A percentile compares a stretch with the other conserved stretches of the same genome.
Evolutionary conservation across 2,113 vertebrate species (phyloP).

Genomic region (Apteryx mantelli): DNA sequence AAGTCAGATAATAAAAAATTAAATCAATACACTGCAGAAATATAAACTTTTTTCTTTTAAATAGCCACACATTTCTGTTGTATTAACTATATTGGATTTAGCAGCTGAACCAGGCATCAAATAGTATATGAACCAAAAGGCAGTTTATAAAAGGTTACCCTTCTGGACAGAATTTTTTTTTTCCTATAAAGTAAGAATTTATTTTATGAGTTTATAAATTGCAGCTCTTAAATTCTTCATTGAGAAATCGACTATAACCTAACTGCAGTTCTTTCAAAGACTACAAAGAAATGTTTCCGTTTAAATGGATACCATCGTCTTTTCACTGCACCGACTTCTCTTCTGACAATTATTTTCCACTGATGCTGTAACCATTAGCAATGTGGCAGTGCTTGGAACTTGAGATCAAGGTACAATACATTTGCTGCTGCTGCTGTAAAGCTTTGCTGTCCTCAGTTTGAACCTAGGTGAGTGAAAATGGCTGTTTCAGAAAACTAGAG

Average conservation of each 20-base stretch:
- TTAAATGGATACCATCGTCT: not conserved
- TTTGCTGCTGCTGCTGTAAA: conserved; percentile 17
- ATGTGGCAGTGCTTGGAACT: not conserved
- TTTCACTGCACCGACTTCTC: not conserved
- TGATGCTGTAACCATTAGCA: conserved; percentile 18
- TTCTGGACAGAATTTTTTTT: conserved; percentile 7
- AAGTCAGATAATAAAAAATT: not conserved
- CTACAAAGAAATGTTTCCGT: conserved; percentile 4
- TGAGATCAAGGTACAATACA: not conserved
- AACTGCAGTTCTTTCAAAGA: not conserved
- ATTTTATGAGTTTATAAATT: conserved; percentile 23
- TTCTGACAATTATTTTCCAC: conserved; percentile 42
- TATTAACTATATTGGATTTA: not conserved
- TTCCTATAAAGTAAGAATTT: not conserved
- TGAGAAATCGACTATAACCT: not conserved
- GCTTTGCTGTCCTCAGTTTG: conserved; percentile 52
- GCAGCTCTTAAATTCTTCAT: not conserved
- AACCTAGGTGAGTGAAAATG: conserved; percentile 49
- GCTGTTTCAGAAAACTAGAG: conserved; percentile 41
- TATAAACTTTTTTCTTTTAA: not conserved
- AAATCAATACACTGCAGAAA: not conserved
- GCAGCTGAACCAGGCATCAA: not conserved
- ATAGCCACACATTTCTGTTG: not conserved
- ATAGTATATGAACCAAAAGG: not conserved
- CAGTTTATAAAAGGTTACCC: not conserved